phyloP scores from a whole-genome alignment of 2,888 invertebrate genomes.

The Eilema griseolum region DNA sequence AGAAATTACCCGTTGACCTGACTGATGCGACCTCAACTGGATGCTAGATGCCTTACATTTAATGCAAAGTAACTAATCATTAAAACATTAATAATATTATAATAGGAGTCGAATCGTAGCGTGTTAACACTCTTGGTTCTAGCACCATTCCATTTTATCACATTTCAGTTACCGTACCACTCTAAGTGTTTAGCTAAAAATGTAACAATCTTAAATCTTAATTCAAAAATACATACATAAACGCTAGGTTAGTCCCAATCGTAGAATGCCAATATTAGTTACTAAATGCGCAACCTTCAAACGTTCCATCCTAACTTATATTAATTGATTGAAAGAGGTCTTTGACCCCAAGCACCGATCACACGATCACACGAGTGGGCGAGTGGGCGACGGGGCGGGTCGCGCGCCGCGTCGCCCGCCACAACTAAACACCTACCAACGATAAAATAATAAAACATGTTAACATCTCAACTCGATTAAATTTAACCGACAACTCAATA shows the following conservation, averaged over 20 bases:
- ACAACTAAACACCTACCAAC: constrained; percentile 80
- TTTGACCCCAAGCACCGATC: constrained; percentile 80
- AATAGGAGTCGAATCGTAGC: constrained; percentile 87
- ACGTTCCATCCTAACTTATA: constrained; percentile 81
- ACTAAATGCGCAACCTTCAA: constrained; percentile 85
- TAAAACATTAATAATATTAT: constrained; percentile 83
- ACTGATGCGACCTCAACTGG: constrained; percentile 80
- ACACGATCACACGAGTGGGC: constrained; percentile 61
- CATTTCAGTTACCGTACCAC: constrained; percentile 88
- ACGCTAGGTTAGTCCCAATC: constrained; percentile 88
- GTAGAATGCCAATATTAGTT: constrained; percentile 87
- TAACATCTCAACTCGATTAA: constrained; percentile 69
- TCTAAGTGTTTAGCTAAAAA: constrained; percentile 88
- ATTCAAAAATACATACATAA: constrained; percentile 86
- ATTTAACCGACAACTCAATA: constrained; percentile 70
- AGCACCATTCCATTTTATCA: constrained; percentile 88
- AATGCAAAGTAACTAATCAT: constrained; percentile 84
- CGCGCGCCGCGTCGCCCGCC: constrained; percentile 46
- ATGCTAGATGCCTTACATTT: constrained; percentile 85
- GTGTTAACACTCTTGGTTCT: constrained; percentile 87
- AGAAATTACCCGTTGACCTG: constrained; percentile 71
- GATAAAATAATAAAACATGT: constrained; percentile 79
- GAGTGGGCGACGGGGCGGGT: constrained; percentile 47
- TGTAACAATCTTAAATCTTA: constrained; percentile 87
- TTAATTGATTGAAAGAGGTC: constrained; percentile 80